A percentile compares a stretch with the other conserved stretches of the same genome.
Conservation (phyloP, 2,113 vertebrate genomes). For the Catharus bicknelli region DNA sequence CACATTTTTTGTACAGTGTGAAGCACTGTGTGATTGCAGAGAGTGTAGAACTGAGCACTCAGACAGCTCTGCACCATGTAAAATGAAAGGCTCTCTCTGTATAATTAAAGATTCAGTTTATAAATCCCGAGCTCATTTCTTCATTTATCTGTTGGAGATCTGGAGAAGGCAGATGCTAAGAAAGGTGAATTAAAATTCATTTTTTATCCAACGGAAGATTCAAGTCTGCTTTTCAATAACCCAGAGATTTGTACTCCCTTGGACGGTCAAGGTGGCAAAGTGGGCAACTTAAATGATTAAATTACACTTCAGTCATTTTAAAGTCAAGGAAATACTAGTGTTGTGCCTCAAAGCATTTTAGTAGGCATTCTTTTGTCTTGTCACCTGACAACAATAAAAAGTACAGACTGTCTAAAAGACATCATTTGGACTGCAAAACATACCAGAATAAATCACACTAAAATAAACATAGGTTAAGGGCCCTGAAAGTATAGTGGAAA, state of each 20-base stretch:
- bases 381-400: not conserved
- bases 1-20: not conserved
- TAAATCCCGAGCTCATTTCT: not conserved
- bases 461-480: not conserved
- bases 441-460: not conserved
- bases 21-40: not conserved
- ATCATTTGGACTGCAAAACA: not conserved
- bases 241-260: not conserved
- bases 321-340: not conserved
- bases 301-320: not conserved
- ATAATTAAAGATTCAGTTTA: not conserved
- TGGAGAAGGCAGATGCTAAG: not conserved
- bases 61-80: not conserved
- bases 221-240: not conserved
- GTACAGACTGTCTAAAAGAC: not conserved
- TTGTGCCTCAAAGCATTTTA: constrained; percentile 11
- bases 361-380: not conserved
- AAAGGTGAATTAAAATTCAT: not conserved
- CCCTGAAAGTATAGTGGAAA: not conserved
- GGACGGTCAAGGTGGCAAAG: not conserved
- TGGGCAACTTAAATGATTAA: not conserved
- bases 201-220: not conserved
- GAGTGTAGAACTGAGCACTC: not conserved
- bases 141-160: not conserved
- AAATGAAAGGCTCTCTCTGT: not conserved